Percentiles rank a stretch among this genome's conserved stretches.
Evolutionary conservation across 2,113 vertebrate genomes (phyloP).

Genomic region (Indicator maculatus): DNA sequence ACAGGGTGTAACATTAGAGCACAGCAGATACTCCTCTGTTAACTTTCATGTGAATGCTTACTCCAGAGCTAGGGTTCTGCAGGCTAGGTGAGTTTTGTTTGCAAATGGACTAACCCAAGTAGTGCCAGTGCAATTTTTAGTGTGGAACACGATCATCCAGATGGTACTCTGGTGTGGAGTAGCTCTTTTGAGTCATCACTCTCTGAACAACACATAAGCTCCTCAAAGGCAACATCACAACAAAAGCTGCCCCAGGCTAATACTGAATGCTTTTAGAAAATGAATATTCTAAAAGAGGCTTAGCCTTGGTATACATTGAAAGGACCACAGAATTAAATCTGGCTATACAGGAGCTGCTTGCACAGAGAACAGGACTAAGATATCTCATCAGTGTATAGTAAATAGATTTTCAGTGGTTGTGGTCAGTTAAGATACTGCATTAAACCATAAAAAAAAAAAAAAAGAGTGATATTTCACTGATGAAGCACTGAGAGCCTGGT

Average conservation of each 20-base stretch:
- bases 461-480: background rate
- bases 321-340: background rate
- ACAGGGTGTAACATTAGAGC: background rate
- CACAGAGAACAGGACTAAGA: background rate
- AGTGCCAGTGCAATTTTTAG: background rate
- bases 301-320: background rate
- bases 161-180: background rate
- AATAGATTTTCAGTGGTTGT: background rate
- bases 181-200: background rate
- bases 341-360: background rate
- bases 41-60: background rate
- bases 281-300: background rate
- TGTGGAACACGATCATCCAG: background rate
- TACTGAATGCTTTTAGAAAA: background rate
- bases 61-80: background rate
- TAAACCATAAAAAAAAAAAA: background rate
- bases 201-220: background rate
- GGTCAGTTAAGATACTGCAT: background rate
- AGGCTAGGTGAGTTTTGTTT: background rate
- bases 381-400: background rate
- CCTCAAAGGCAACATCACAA: background rate
- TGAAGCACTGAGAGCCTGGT: background rate
- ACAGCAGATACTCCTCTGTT: background rate
- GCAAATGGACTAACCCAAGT: background rate
- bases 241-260: background rate